phyloP scores from a whole-genome alignment of 92 coral and sea anemone species.

The Parazoanthus darwini region DNA sequence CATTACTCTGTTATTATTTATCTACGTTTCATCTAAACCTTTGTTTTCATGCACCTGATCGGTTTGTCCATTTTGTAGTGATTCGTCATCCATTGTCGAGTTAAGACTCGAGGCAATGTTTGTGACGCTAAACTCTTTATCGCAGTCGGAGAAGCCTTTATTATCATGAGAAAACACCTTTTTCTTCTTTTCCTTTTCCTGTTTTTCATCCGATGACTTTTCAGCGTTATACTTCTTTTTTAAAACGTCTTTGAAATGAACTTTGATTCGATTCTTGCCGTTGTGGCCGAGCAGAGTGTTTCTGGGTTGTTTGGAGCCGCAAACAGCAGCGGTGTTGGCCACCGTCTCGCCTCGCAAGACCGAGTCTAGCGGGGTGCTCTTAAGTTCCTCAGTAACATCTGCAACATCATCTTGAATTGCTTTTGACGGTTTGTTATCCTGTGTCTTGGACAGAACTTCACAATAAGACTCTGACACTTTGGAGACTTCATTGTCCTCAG shows the following conservation, averaged over 20 bases:
- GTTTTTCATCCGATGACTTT: not conserved
- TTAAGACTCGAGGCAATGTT: not conserved
- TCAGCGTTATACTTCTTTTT: not conserved
- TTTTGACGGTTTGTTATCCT: not conserved
- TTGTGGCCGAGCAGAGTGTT: not conserved
- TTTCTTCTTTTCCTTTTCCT: not conserved
- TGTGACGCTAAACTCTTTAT: not conserved
- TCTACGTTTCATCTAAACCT: not conserved
- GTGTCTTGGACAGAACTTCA: not conserved
- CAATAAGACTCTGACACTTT: not conserved
- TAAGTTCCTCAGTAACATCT: not conserved
- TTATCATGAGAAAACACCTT: not conserved
- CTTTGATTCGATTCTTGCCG: constrained; percentile 1
- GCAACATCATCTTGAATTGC: not conserved
- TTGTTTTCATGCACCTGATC: constrained; percentile 2
- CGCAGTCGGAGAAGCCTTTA: not conserved
- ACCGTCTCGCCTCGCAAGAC: not conserved
- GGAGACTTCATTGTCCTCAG: not conserved
- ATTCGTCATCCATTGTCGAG: not conserved
- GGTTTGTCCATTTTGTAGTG: not conserved
- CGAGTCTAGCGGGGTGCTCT: not conserved
- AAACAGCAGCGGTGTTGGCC: not conserved
- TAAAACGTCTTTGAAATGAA: not conserved
- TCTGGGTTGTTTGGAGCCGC: not conserved
- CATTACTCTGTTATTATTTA: not conserved